These are phyloP conservation scores for Lepidotrigona ventralis DNA, from an alignment of 1,140 invertebrate genomes.

Conservation along the genomic window DNA sequence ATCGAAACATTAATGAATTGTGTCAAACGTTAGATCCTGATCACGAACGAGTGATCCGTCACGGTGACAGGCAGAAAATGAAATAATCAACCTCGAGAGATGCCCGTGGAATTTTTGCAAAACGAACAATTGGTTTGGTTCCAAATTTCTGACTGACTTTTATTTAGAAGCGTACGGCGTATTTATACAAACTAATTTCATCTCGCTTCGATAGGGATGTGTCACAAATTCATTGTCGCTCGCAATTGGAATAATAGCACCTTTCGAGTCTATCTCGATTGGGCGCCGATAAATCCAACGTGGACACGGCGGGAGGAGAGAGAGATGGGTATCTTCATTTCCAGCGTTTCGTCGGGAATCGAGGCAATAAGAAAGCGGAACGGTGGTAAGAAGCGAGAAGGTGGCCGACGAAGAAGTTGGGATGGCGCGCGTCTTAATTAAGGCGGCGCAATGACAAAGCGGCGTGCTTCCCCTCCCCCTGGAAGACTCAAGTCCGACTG, in stretches of 20 bases:
- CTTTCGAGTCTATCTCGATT: not conserved
- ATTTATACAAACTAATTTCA: too few relatives aligned
- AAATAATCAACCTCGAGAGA: too few relatives aligned
- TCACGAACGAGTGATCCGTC: too few relatives aligned
- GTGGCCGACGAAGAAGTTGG: conserved; percentile 8
- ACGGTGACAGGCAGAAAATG: too few relatives aligned
- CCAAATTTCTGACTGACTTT: too few relatives aligned
- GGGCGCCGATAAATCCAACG: not conserved
- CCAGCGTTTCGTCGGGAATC: not conserved
- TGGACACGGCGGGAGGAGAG: too few relatives aligned
- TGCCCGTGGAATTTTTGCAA: too few relatives aligned
- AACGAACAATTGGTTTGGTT: too few relatives aligned
- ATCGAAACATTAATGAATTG: not conserved
- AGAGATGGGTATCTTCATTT: conserved; percentile 20
- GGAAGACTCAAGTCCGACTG: not conserved
- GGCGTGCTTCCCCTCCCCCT: not conserved
- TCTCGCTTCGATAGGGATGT: too few relatives aligned
- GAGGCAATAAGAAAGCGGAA: not conserved
- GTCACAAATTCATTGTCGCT: not conserved
- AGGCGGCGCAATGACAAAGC: conserved; percentile 33
- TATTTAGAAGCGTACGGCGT: too few relatives aligned
- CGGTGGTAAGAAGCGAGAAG: not conserved
- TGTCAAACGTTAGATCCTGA: too few relatives aligned
- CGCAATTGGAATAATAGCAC: not conserved
- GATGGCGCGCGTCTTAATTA: conserved; percentile 41